phyloP scores from a whole-genome alignment of 2,888 invertebrate species.

The Patella pellucida region DNA sequence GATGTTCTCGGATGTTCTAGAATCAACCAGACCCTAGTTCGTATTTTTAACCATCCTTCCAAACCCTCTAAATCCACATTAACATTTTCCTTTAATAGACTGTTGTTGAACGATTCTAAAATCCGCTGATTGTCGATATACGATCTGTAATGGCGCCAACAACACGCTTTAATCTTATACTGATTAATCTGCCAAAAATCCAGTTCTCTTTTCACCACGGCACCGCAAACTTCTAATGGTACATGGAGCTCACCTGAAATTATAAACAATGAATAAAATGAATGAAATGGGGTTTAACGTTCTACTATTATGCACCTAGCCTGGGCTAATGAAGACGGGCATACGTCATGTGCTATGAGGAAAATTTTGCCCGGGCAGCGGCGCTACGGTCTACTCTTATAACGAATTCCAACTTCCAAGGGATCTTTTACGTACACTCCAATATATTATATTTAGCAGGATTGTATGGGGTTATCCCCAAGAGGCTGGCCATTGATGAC shows the following conservation, averaged over 20 bases:
- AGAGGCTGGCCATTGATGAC: too few relatives aligned
- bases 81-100: conserved; percentile 59
- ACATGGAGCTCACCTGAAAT: conserved; percentile 68
- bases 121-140: conserved; percentile 68
- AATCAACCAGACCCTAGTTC: conserved; percentile 66
- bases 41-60: conserved; percentile 61
- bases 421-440: too few relatives aligned
- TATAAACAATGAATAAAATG: neutral
- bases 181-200: conserved; percentile 70
- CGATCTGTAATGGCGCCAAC: conserved; percentile 66
- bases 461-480: too few relatives aligned
- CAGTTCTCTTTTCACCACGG: conserved; percentile 68
- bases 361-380: too few relatives aligned
- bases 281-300: too few relatives aligned
- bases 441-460: too few relatives aligned
- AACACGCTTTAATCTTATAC: conserved; percentile 67
- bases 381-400: too few relatives aligned
- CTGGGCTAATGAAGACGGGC: too few relatives aligned
- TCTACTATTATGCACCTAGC: too few relatives aligned
- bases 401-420: too few relatives aligned
- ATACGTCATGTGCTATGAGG: too few relatives aligned
- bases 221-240: conserved; percentile 69
- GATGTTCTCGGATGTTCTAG: conserved; percentile 69
- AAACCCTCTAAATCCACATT: conserved; percentile 52
- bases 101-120: conserved; percentile 64